These are phyloP conservation scores for Leptosomus discolor DNA, from an alignment of 2,113 vertebrate species.

Conservation along the genomic window DNA sequence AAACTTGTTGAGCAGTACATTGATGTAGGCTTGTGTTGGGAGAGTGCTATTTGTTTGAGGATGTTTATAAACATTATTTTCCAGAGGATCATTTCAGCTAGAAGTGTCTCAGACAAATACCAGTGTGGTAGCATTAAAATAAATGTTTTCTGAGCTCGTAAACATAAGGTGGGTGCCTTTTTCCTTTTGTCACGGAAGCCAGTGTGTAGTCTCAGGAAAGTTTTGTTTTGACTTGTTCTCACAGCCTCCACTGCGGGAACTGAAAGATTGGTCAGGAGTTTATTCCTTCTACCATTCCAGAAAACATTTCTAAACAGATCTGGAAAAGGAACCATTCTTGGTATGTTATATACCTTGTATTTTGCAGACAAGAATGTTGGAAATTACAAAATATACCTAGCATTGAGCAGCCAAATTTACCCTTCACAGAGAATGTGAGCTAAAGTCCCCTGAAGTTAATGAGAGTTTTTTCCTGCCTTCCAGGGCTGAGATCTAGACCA, in stretches of 20 bases:
- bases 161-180: background rate
- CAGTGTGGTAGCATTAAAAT: background rate
- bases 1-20: slow-evolving; percentile 44
- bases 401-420: background rate
- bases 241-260: background rate
- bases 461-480: background rate
- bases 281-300: background rate
- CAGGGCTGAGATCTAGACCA: background rate
- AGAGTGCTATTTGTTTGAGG: background rate
- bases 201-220: background rate
- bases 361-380: background rate
- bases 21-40: slow-evolving; percentile 30
- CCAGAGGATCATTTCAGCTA: background rate
- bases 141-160: background rate
- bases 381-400: background rate
- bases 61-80: slow-evolving; percentile 48
- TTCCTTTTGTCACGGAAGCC: background rate
- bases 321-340: background rate
- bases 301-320: background rate
- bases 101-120: background rate
- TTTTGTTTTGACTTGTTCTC: background rate
- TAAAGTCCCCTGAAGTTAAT: background rate
- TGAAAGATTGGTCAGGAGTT: background rate
- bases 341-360: background rate
- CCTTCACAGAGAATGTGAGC: background rate